phyloP scores from a whole-genome alignment of 2,888 invertebrate genomes.

The Tyria jacobaeae region DNA sequence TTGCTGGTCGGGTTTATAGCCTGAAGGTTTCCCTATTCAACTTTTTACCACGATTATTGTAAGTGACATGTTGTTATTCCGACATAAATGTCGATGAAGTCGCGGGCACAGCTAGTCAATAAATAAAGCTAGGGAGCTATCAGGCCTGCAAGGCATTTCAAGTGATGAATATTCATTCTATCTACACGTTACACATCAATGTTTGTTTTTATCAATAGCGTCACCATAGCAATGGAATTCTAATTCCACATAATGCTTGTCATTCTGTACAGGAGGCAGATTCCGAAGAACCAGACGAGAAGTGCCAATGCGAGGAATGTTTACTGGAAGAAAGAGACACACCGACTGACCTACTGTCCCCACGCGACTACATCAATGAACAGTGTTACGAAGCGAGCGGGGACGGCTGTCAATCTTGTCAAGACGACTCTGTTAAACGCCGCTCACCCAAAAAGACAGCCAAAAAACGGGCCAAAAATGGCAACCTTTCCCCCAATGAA shows the following conservation, averaged over 20 bases:
- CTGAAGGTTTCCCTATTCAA: too few relatives aligned
- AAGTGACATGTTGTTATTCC: too few relatives aligned
- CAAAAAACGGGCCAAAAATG: slow-evolving; percentile 80
- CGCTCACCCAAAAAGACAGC: slow-evolving; percentile 74
- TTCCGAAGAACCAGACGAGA: slow-evolving; percentile 82
- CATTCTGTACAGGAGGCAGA: slow-evolving; percentile 69
- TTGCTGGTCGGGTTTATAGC: too few relatives aligned
- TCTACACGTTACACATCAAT: too few relatives aligned
- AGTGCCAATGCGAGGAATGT: slow-evolving; percentile 83
- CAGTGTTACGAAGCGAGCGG: slow-evolving; percentile 69
- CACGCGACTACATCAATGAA: slow-evolving; percentile 64
- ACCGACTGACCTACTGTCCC: slow-evolving; percentile 75
- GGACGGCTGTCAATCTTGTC: slow-evolving; percentile 79
- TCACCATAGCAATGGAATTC: neutral
- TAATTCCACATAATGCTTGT: neutral
- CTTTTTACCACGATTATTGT: too few relatives aligned
- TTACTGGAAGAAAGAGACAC: slow-evolving; percentile 77
- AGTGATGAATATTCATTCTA: too few relatives aligned
- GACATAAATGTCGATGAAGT: too few relatives aligned
- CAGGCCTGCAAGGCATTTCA: too few relatives aligned
- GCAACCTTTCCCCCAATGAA: slow-evolving; percentile 88
- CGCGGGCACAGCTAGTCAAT: too few relatives aligned
- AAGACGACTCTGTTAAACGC: slow-evolving; percentile 75
- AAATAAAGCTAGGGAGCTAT: too few relatives aligned
- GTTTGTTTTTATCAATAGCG: too few relatives aligned